Evolutionary conservation across 2,797 vertebrate genomes (phyloP).

Genomic region (Pantherophis alleghaniensis): DNA sequence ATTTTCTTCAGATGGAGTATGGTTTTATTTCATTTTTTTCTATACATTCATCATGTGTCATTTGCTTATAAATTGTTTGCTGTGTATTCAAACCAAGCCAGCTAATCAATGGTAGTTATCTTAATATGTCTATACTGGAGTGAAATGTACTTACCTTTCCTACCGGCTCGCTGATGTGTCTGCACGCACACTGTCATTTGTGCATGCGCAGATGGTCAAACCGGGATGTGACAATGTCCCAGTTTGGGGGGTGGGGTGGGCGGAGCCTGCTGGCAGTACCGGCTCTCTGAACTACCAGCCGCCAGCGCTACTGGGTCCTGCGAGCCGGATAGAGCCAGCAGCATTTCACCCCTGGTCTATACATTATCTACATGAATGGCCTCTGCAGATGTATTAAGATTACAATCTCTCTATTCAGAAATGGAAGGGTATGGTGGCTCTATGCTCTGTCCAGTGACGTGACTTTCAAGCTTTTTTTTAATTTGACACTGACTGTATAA

Average conservation of each 20-base stretch:
- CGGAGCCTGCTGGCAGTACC: too few species aligned
- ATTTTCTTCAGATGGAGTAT: background rate
- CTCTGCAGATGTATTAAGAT: background rate
- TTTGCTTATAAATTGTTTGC: background rate
- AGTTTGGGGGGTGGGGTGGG: too few species aligned
- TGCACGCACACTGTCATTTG: too few species aligned
- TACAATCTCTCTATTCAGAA: background rate
- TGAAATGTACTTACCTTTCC: too few species aligned
- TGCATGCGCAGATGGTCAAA: too few species aligned
- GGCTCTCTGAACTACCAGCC: too few species aligned
- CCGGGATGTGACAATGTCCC: too few species aligned
- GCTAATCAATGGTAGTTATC: background rate
- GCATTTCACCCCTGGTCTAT: background rate
- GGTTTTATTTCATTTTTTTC: background rate
- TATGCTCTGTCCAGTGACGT: background rate
- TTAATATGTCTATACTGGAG: background rate
- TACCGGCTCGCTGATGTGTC: too few species aligned
- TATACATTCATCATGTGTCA: background rate
- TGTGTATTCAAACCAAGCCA: background rate
- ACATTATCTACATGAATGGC: background rate
- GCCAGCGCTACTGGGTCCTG: too few species aligned
- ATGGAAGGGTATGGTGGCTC: background rate
- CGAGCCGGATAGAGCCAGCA: too few species aligned
- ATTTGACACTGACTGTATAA: background rate
- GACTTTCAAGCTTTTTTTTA: background rate